Percentiles rank a stretch among this genome's conserved stretches.
phyloP scores from a whole-genome alignment of 2,888 invertebrate species.

The Gnatocerus cornutus region DNA sequence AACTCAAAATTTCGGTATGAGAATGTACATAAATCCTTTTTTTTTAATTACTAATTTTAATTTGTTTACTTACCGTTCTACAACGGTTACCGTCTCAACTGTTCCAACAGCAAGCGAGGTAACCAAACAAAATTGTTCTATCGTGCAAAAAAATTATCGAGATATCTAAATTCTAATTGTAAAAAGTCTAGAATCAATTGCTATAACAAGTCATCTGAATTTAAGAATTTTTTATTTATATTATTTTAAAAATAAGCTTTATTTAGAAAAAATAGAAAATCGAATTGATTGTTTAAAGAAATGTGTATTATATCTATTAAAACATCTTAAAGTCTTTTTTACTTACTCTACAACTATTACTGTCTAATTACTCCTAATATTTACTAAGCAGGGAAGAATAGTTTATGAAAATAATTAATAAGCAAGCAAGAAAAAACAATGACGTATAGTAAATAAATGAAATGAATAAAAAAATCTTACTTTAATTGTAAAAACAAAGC shows the following conservation, averaged over 20 bases:
- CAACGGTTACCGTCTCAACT: too few relatives aligned
- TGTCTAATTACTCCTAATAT: constrained; percentile 38
- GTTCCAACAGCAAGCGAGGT: too few relatives aligned
- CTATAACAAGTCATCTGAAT: constrained; percentile 27
- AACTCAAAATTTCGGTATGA: too few relatives aligned
- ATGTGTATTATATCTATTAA: constrained; percentile 3
- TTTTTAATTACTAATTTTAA: too few relatives aligned
- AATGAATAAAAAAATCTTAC: constrained; percentile 28
- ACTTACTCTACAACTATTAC: constrained; percentile 33
- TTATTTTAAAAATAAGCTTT: too few relatives aligned
- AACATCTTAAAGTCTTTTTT: constrained; percentile 27
- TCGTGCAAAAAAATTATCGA: constrained; percentile 21
- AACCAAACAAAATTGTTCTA: too few relatives aligned
- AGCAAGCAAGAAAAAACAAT: constrained; percentile 31
- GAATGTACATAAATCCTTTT: too few relatives aligned
- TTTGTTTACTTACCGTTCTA: too few relatives aligned
- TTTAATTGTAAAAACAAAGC: constrained; percentile 23
- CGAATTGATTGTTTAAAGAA: constrained; percentile 33
- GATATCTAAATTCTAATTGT: constrained; percentile 30
- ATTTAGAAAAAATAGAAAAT: constrained; percentile 26
- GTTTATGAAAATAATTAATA: constrained; percentile 38
- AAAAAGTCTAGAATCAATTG: constrained; percentile 31
- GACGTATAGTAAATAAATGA: constrained; percentile 33
- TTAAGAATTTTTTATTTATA: too few relatives aligned
- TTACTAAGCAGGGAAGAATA: constrained; percentile 34